Percentiles rank a stretch among this genome's conserved stretches.
Evolutionary conservation across 1,140 invertebrate species (phyloP).

Genomic region (Galendromus occidentalis): DNA sequence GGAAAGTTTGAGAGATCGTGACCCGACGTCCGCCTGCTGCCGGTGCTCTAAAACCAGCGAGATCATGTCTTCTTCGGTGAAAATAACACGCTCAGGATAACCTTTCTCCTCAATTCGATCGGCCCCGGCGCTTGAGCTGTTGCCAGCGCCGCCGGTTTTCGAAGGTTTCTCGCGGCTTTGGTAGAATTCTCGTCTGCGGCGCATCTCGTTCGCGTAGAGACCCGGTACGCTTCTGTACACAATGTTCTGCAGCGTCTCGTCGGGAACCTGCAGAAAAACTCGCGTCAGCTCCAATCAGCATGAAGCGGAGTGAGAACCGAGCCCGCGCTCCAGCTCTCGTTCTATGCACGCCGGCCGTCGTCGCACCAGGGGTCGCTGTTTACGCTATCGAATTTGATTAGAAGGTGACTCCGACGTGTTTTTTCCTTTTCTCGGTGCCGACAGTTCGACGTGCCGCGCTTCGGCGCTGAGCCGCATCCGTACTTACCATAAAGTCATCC

Average conservation of each 20-base stretch:
- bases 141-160: not conserved
- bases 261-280: slow-evolving; percentile 18
- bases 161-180: not conserved
- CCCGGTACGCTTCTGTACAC: slow-evolving; percentile 33
- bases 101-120: not conserved
- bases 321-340: not conserved
- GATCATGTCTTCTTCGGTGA: not conserved
- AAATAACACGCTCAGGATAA: not conserved
- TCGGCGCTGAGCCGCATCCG: not conserved
- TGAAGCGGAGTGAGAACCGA: not conserved
- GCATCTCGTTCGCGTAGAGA: slow-evolving; percentile 33
- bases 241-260: slow-evolving; percentile 31
- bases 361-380: no score
- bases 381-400: no score
- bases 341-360: no score
- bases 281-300: not conserved
- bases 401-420: not conserved
- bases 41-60: slow-evolving; percentile 6
- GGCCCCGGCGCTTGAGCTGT: no score
- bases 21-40: not conserved
- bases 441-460: slow-evolving; percentile 29
- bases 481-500: not conserved
- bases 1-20: no score
- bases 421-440: slow-evolving; percentile 28
- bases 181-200: slow-evolving; percentile 29